phyloP scores from a whole-genome alignment of 1,140 invertebrate species.

The Myzus persicae region DNA sequence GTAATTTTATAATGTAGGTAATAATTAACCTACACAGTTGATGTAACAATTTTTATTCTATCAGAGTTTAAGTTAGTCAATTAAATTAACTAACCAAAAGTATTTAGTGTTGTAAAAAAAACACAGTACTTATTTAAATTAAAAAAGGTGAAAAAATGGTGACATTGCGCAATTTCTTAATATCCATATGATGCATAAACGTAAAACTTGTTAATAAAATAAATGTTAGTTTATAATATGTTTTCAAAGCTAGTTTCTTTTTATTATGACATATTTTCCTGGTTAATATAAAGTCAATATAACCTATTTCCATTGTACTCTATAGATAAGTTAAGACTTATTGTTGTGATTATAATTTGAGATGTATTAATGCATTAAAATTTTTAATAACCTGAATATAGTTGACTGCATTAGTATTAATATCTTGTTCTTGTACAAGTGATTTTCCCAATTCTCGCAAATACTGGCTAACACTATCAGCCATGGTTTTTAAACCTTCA shows the following conservation, averaged over 20 bases:
- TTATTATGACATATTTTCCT: background rate
- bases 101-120: too few relatives aligned
- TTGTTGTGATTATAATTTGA: background rate
- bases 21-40: background rate
- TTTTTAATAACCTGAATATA: slow-evolving; percentile 86
- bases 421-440: slow-evolving; percentile 90
- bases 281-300: background rate
- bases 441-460: slow-evolving; percentile 93
- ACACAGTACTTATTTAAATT: too few relatives aligned
- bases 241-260: too few relatives aligned
- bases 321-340: background rate
- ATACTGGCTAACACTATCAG: slow-evolving; percentile 93
- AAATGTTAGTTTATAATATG: background rate
- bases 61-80: background rate
- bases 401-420: slow-evolving; percentile 89
- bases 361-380: background rate
- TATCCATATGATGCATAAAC: too few relatives aligned
- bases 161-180: too few relatives aligned
- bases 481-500: slow-evolving; percentile 92
- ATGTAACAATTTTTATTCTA: background rate
- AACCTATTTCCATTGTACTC: background rate
- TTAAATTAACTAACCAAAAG: too few relatives aligned
- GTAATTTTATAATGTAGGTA: background rate
- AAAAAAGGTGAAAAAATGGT: too few relatives aligned
- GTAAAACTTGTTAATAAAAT: background rate